A percentile compares a stretch with the other conserved stretches of the same genome.
phyloP scores from a whole-genome alignment of 2,888 invertebrate genomes.

The Margaritifera margaritifera region DNA sequence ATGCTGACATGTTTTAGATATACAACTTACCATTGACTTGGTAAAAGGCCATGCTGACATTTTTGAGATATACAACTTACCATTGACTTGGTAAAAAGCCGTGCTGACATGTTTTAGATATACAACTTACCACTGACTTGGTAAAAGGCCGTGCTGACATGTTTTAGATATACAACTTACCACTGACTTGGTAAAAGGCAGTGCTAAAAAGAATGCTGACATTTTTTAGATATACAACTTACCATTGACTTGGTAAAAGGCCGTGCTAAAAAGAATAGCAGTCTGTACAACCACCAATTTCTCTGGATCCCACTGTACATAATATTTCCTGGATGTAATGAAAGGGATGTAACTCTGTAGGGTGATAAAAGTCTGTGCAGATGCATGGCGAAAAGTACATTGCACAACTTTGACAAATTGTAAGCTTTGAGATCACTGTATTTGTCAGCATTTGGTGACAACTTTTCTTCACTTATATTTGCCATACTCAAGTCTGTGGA shows the following conservation, averaged over 20 bases:
- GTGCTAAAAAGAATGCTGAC: neutral
- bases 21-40: slow-evolving; percentile 85
- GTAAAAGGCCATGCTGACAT: slow-evolving; percentile 92
- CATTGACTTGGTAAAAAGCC: no score
- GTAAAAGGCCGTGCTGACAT: slow-evolving; percentile 92
- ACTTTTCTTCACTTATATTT: slow-evolving; percentile 71
- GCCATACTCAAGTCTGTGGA: slow-evolving; percentile 64
- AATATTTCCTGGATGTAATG: slow-evolving; percentile 80
- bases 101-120: neutral
- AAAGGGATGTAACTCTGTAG: slow-evolving; percentile 55
- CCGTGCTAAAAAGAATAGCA: slow-evolving; percentile 85
- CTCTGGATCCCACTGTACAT: slow-evolving; percentile 84
- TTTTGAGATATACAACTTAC: no score
- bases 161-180: no score
- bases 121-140: slow-evolving; percentile 85
- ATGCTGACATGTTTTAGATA: slow-evolving; percentile 73
- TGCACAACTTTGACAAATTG: slow-evolving; percentile 89
- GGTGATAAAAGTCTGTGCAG: slow-evolving; percentile 75
- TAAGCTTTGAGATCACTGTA: slow-evolving; percentile 91
- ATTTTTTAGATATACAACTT: slow-evolving; percentile 63
- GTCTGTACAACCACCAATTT: slow-evolving; percentile 88
- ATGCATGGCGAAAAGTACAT: slow-evolving; percentile 87
- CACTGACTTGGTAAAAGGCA: no score
- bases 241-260: slow-evolving; percentile 97
- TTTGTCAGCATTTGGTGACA: slow-evolving; percentile 82